Conservation (phyloP, 2,797 vertebrate species). For the Setipinna tenuifilis region DNA sequence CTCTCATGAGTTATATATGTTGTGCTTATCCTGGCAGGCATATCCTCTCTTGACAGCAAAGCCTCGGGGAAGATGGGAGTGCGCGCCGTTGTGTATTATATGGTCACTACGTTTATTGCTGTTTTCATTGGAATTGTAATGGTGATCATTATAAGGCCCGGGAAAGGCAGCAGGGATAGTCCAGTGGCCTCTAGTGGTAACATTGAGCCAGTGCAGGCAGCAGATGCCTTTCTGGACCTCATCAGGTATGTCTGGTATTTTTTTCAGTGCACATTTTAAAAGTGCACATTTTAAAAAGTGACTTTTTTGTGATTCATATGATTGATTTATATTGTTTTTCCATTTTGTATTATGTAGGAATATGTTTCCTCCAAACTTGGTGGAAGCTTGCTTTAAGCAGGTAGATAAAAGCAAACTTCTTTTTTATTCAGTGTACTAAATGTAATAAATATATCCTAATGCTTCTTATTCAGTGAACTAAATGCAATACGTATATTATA, state of each 20-base stretch:
- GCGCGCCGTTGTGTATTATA: conserved; percentile 90
- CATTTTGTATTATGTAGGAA: conserved; percentile 79
- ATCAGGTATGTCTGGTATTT: conserved; percentile 77
- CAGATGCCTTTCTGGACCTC: conserved; percentile 94
- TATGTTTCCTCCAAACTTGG: conserved; percentile 97
- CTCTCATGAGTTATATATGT: background rate
- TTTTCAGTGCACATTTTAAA: background rate
- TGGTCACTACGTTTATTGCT: conserved; percentile 91
- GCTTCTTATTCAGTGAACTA: background rate
- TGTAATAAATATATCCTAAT: background rate
- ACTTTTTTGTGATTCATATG: background rate
- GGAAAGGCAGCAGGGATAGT: conserved; percentile 87
- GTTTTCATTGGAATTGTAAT: conserved; percentile 94
- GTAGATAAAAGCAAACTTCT: conserved; percentile 63
- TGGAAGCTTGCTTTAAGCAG: conserved; percentile 98
- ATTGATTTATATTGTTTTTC: background rate
- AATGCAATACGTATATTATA: too few species aligned
- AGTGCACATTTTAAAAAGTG: background rate
- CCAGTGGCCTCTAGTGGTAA: conserved; percentile 75
- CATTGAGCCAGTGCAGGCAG: conserved; percentile 87
- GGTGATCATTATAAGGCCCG: conserved; percentile 90
- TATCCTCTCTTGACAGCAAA: conserved; percentile 93
- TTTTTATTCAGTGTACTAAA: background rate
- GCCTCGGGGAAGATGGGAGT: conserved; percentile 93
- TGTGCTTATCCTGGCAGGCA: conserved; percentile 72